Evolutionary conservation across 2,888 invertebrate genomes (phyloP), one percentile per base, ranked within the genome.

Genomic region (Gerris lacustris): DNA sequence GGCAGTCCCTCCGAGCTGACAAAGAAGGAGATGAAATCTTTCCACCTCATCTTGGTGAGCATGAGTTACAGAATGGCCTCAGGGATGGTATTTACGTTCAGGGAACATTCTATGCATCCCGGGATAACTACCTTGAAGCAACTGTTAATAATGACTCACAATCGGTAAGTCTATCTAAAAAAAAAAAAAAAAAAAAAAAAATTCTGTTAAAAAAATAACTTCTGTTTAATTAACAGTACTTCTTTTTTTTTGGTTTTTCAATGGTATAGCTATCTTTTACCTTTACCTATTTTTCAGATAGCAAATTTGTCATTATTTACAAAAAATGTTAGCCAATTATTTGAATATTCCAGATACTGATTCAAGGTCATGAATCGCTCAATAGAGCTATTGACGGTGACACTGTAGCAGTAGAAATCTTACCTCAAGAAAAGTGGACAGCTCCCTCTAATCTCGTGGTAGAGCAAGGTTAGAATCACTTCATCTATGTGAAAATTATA

Each of bases 341-440:
- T 55, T 55, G 55, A 4, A 18, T 67, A 69, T 79, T 78, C 7
- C 76, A 91, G 91, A 85, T 94, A 73, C 81, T 94, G 6, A 84
- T 96, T 31, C 94, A 94, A 86, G 95, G 96, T 1, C 86, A 90
- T 72, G 84, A 86, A 70, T 87, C 92, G 69, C 85, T 97, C 70
- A 99, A 99, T 81, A 86, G 99, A 73, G 94, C 96, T 5, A 91
- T 98, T 0, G 93, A 98, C 79, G 96, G 94, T 6, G 99, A 99
- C 79, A 82, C 89, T 63, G 96, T 99, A 6, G 98, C 95, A 6
- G 83, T 99, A 69, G 88, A 95, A 81, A 82, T 99, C 67, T 83
- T 98, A 67, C 91, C 95, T 0, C 87, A 96, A 82, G 85, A 86
- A 6, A 85, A 97, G 77, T 99, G 99, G 99, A 86, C 90, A 6